Percentiles rank a stretch among this genome's conserved stretches.
Conservation (phyloP, 37 sponge, comb jelly and placozoan genomes). For the Axinella damicornis region DNA sequence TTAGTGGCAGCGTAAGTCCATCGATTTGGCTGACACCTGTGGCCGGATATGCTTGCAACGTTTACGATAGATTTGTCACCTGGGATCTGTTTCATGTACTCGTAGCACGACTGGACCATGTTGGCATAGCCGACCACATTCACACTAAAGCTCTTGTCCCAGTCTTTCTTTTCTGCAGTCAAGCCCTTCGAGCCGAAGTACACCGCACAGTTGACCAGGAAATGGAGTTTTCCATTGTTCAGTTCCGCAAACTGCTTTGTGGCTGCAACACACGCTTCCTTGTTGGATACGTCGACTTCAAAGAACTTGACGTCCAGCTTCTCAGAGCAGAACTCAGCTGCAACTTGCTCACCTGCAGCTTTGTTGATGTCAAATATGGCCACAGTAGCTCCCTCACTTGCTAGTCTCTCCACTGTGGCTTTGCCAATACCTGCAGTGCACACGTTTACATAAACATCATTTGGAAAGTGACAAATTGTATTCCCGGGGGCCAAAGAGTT, state of each 20-base stretch:
- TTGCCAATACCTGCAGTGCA: constrained; percentile 75
- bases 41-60: constrained; percentile 78
- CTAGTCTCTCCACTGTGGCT: constrained; percentile 76
- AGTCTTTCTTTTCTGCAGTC: constrained; percentile 75
- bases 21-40: constrained; percentile 73
- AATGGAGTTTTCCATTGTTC: constrained; percentile 54
- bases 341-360: constrained; percentile 49
- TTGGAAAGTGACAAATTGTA: no score
- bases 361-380: constrained; percentile 85
- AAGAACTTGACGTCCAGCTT: constrained; percentile 14
- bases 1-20: constrained; percentile 91
- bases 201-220: constrained; percentile 80
- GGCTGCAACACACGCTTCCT: constrained; percentile 62
- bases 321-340: constrained; percentile 15
- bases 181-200: constrained; percentile 86
- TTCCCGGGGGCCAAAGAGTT: no score
- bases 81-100: constrained; percentile 58
- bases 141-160: constrained; percentile 87
- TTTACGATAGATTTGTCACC: constrained; percentile 69
- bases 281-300: constrained; percentile 81
- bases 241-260: constrained; percentile 53
- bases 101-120: constrained; percentile 83
- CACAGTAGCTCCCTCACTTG: constrained; percentile 80
- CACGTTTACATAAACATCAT: neutral
- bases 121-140: constrained; percentile 89